A percentile compares a stretch with the other conserved stretches of the same genome.
These are phyloP conservation scores for Strigamia maritima DNA, from an alignment of 2,888 invertebrate species.

Conservation along the genomic window DNA sequence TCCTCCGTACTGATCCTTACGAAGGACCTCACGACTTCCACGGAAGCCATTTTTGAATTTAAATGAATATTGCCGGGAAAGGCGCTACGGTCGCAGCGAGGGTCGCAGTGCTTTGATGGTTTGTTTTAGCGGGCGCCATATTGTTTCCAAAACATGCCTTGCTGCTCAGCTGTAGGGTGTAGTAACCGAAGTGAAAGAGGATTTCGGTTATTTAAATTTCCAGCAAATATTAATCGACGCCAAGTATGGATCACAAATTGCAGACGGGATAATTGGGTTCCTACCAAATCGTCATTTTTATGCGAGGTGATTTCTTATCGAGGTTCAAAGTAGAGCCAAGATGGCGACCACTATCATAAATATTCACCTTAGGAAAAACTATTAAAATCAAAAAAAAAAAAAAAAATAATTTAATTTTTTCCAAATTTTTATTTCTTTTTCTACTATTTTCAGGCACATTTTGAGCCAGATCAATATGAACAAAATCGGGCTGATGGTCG, in stretches of 20 bases:
- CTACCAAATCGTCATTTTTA: background rate
- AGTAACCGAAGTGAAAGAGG: no score
- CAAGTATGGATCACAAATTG: no score
- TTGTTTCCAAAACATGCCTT: no score
- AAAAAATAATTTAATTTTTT: background rate
- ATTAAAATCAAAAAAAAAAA: no score
- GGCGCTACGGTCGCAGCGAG: no score
- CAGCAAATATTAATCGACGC: no score
- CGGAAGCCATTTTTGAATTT: background rate
- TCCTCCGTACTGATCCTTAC: conserved; percentile 72
- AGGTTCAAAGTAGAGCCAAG: background rate
- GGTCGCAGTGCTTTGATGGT: no score
- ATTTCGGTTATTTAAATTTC: no score
- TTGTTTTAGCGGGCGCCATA: no score
- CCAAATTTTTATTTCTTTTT: background rate
- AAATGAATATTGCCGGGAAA: background rate
- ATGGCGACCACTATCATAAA: background rate
- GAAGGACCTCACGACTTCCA: conserved; percentile 71
- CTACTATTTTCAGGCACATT: conserved; percentile 16
- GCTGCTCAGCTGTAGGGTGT: no score
- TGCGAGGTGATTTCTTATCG: background rate
- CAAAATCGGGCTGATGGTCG: background rate
- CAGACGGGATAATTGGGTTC: background rate
- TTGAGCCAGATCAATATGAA: conserved; percentile 1
- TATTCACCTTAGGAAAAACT: no score